Percentiles rank a stretch among this genome's conserved stretches.
These are phyloP conservation scores for Trichacis sp. DNA, from an alignment of 2,888 invertebrate species.

Conservation along the genomic window DNA sequence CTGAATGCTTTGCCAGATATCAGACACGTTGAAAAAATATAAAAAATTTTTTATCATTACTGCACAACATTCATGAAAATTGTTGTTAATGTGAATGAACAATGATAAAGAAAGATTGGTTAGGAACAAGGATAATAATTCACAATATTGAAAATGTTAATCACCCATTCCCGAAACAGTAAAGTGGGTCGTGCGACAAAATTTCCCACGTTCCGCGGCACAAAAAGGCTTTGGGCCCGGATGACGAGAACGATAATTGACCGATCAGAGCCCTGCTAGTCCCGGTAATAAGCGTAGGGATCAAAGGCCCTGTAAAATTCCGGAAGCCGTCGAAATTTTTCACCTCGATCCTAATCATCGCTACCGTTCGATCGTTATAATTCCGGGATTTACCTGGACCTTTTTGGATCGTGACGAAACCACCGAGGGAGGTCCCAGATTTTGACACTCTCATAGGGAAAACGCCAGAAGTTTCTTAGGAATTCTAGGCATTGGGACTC, in stretches of 20 bases:
- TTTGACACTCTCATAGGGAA: conserved; percentile 54
- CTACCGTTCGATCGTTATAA: conserved; percentile 44
- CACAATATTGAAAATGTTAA: too few species aligned
- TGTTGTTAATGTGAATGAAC: too few species aligned
- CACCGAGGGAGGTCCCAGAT: conserved; percentile 60
- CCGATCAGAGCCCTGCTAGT: conserved; percentile 33
- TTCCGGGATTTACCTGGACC: conserved; percentile 39
- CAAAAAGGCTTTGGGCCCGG: conserved; percentile 21
- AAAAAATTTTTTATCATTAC: too few species aligned
- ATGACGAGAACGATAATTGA: conserved; percentile 41
- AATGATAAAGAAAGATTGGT: too few species aligned
- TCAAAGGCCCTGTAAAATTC: conserved; percentile 47
- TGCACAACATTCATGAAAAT: too few species aligned
- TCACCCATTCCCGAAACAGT: not conserved
- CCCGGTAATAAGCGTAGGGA: conserved; percentile 28
- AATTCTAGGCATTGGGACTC: conserved; percentile 58
- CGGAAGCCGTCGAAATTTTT: conserved; percentile 48
- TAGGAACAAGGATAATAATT: too few species aligned
- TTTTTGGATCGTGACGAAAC: conserved; percentile 51
- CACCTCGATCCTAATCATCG: conserved; percentile 40
- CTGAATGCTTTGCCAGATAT: too few species aligned
- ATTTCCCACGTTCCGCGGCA: conserved; percentile 36
- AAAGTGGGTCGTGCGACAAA: not conserved
- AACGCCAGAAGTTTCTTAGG: conserved; percentile 49
- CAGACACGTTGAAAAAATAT: too few species aligned